Evolutionary conservation across 2,888 invertebrate genomes (phyloP).

Genomic region (Diaprepes abbreviatus): DNA sequence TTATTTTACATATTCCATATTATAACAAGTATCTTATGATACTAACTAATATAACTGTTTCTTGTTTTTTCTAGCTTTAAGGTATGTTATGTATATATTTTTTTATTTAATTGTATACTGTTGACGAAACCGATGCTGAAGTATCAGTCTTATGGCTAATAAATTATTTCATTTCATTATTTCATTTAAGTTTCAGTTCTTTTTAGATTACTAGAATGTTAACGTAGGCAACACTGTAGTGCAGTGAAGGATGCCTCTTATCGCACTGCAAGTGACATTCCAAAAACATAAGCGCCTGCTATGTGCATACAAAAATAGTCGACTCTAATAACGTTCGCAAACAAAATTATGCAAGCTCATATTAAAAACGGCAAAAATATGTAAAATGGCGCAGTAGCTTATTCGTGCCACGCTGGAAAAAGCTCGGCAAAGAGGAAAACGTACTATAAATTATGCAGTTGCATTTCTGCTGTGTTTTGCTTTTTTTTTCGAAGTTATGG

Average conservation of each 20-base stretch:
- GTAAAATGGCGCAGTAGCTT: conserved; percentile 39
- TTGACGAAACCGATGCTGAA: too few relatives aligned
- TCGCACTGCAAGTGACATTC: conserved; percentile 33
- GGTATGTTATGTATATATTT: too few relatives aligned
- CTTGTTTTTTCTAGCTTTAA: too few relatives aligned
- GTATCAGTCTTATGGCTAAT: too few relatives aligned
- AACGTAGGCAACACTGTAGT: conserved; percentile 16
- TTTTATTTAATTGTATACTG: too few relatives aligned
- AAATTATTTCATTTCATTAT: too few relatives aligned
- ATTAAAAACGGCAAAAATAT: conserved; percentile 48
- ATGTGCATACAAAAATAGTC: conserved; percentile 41
- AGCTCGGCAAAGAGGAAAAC: conserved; percentile 36
- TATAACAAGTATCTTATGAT: too few relatives aligned
- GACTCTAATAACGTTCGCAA: conserved; percentile 42
- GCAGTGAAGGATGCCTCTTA: conserved; percentile 19
- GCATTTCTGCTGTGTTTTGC: conserved; percentile 45
- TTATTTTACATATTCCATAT: too few relatives aligned
- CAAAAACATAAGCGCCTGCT: conserved; percentile 28
- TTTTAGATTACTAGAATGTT: too few relatives aligned
- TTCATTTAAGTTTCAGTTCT: too few relatives aligned
- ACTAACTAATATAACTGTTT: too few relatives aligned
- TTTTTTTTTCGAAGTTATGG: conserved; percentile 18
- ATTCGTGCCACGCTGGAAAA: conserved; percentile 35
- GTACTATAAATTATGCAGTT: conserved; percentile 43
- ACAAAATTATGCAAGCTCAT: conserved; percentile 48